Base-by-base conservation (phyloP, 1,140 invertebrate species). In the Gonioctena quinquepunctata region DNA sequence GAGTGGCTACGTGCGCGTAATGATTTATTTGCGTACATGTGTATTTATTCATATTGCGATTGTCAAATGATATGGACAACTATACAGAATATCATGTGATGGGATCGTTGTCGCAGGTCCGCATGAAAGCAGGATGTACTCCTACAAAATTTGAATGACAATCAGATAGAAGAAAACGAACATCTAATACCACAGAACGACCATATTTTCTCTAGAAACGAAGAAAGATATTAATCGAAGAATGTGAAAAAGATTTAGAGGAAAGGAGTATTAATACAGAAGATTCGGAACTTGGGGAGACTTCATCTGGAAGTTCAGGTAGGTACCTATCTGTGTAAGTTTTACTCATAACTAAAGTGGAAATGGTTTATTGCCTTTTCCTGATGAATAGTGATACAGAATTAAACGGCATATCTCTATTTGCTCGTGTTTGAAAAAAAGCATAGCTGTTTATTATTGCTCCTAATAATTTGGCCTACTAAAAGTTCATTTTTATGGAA, bases 251-350 rank as follows among this genome's bases (percentile, higher is more conserved):
- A 18, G 6, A 66, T n/a, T 66, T 19, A 1, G 63, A 64, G 7
- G 22, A 11, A 6, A 23, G 49, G 7, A 48, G 60, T 71, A 65
- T 62, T 72, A 71, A 48, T 83, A 74, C 65, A n/a, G 71, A 54
- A 50, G 79, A 70, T 75, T 80, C 0, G 72, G 64, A 8, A 16
- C 59, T 71, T 69, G 16, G 79, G 82, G 11, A 82, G 83, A 56
- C 79, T 83, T 64, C 83, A 81, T 62, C 79, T 83, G 16, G 82
- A 83, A 79, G 84, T 84, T 66, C 71, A 84, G 61, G 80, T 84
- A 49, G n/a, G n/a, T n/a, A n/a, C n/a, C n/a, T n/a, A n/a, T n/a
- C n/a, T n/a, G n/a, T n/a, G n/a, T n/a, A n/a, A n/a, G n/a, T n/a
- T n/a, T n/a, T n/a, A n/a, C n/a, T n/a, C n/a, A n/a, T n/a, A n/a